Conservation (phyloP, 2,888 invertebrate genomes). For the Keiferia lycopersicella region DNA sequence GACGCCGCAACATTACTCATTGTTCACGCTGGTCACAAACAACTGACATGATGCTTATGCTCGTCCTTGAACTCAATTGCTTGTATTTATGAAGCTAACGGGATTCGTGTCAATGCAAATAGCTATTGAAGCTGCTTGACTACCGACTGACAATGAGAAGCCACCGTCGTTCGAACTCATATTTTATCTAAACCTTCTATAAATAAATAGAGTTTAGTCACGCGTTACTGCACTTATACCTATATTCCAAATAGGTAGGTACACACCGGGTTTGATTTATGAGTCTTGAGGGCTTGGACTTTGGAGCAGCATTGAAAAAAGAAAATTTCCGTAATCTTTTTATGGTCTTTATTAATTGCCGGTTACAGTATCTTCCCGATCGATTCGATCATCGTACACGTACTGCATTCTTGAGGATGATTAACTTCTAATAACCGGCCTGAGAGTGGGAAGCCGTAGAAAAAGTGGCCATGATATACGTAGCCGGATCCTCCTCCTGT, state of each 20-base stretch:
- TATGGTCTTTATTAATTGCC: constrained; percentile 49
- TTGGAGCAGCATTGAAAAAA: constrained; percentile 35
- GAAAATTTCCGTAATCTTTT: constrained; percentile 51
- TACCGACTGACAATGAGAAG: constrained; percentile 52
- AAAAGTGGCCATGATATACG: constrained; percentile 73
- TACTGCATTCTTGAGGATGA: constrained; percentile 41
- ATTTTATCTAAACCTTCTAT: constrained; percentile 25
- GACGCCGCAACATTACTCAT: constrained; percentile 72
- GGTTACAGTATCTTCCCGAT: constrained; percentile 48
- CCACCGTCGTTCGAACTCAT: constrained; percentile 27
- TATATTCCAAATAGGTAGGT: not conserved
- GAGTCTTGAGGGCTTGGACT: constrained; percentile 33
- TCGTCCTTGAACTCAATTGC: constrained; percentile 79
- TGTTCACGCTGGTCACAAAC: constrained; percentile 78
- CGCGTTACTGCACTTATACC: not conserved
- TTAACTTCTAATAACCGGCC: constrained; percentile 47
- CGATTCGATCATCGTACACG: constrained; percentile 46
- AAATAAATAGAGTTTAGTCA: not conserved
- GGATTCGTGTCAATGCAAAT: constrained; percentile 77
- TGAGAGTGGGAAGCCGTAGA: constrained; percentile 59
- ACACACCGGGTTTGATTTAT: not conserved
- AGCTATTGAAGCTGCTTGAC: constrained; percentile 58
- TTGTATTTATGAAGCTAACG: constrained; percentile 74
- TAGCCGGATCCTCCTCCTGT: constrained; percentile 72
- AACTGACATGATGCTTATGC: constrained; percentile 66